These are phyloP conservation scores for Benthosema pterotum DNA, from an alignment of 2,797 vertebrate species.

Conservation along the genomic window DNA sequence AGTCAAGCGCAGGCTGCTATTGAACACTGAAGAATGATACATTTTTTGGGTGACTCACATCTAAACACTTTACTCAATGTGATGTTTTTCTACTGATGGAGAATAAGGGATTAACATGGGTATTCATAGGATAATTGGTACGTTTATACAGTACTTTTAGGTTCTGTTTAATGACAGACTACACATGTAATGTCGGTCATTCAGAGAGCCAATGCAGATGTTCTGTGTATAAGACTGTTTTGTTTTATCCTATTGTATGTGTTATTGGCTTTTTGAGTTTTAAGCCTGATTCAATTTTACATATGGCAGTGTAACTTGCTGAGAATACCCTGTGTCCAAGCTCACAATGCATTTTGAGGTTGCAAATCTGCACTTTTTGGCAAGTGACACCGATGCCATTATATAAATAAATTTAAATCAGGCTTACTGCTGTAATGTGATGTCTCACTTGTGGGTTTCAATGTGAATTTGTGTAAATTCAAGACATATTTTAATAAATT, in stretches of 20 bases:
- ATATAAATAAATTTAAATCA: too few relatives aligned
- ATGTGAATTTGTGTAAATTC: conserved; percentile 7
- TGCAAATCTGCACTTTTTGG: too few relatives aligned
- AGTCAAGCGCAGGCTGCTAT: background rate
- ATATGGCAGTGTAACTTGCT: background rate
- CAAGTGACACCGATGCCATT: too few relatives aligned
- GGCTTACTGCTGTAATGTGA: background rate
- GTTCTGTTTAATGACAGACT: background rate
- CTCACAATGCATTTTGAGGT: too few relatives aligned
- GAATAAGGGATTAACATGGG: background rate
- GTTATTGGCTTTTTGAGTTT: background rate
- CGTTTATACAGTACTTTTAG: too few relatives aligned
- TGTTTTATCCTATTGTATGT: background rate
- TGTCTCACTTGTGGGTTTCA: conserved; percentile 3
- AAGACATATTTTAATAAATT: conserved; percentile 46
- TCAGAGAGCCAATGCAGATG: too few relatives aligned
- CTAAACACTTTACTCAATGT: conserved; percentile 4
- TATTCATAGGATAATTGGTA: background rate
- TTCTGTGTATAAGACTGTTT: background rate
- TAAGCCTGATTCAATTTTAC: background rate
- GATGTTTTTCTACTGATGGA: background rate
- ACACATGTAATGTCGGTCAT: too few relatives aligned
- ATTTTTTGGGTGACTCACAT: background rate
- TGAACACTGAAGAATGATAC: too few relatives aligned
- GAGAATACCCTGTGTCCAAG: too few relatives aligned